Base-by-base conservation (phyloP, 2,797 vertebrate genomes). In the Sebastes hubbsi region DNA sequence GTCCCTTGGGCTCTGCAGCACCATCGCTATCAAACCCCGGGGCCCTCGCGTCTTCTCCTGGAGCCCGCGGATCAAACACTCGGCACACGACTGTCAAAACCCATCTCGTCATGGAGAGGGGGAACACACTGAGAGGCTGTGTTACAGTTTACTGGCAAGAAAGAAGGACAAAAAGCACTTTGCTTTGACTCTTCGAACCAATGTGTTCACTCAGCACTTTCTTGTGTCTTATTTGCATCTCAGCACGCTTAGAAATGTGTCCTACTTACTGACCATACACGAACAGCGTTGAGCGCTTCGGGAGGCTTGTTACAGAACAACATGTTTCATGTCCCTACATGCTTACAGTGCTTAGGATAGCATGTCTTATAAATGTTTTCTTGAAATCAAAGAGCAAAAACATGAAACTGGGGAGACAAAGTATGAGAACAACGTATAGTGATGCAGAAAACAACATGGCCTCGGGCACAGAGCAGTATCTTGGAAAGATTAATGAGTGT, bases 401-500 rank as follows among this genome's bases (percentile, higher is more conserved):
- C 54, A 68, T 38, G 22, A 73, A 80, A 61, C 69, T 54, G 27
- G 46, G 32, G 27, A 77, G 42, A 77, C 46, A 62, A 75, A 67
- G 22, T 13, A 71, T 64, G 22, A 65, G 72, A 82, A 62, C 65
- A 84, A 84, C 8, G 4, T 58, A 36, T 58, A 59, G 20, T 75
- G 69, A 78, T 83, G 82, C 34, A 88, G 16, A 61, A 64, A 88
- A 74, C 67, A 87, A 75, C 63, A 32, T 60, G 68, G 68, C 86
- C 75, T 60, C 6, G 5, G 75, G 86, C 77, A 61, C 72, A 9
- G 49, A 84, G 83, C 71, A 70, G 77, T 62, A 67, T 84, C 68
- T 79, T 11, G 6, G 80, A 83, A 92, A 93, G 92, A 95, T 93
- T 91, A 95, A 94, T 90, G 92, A 91, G 84, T n/a, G 34, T 88